Percentiles rank a stretch among this genome's conserved stretches.
phyloP scores from a whole-genome alignment of 2,113 vertebrate genomes.

The Oncorhynchus nerka region DNA sequence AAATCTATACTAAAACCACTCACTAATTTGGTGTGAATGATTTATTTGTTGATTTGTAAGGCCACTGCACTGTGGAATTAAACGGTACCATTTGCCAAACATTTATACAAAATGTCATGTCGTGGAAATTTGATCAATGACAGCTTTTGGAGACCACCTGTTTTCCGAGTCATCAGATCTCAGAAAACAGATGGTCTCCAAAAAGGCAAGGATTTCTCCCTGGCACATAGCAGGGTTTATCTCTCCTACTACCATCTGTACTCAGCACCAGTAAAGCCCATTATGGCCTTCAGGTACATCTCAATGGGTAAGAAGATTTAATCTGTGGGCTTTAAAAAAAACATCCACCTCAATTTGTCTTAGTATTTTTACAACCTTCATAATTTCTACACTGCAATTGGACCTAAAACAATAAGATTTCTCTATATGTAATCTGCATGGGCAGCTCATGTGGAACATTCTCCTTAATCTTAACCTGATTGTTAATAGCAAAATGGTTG shows the following conservation, averaged over 20 bases:
- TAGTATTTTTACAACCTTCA: neutral
- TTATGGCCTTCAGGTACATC: neutral
- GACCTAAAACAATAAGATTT: neutral
- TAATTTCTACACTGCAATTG: neutral
- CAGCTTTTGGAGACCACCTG: constrained; percentile 50
- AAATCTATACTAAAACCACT: no score
- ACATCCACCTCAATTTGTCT: constrained; percentile 7
- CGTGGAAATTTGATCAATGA: no score
- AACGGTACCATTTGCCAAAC: no score
- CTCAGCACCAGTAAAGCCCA: constrained; percentile 27
- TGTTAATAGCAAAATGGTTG: neutral
- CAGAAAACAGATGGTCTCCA: constrained; percentile 36
- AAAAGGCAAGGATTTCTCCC: constrained; percentile 54
- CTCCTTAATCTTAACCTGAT: neutral
- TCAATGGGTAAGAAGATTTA: neutral
- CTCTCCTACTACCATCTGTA: constrained; percentile 55
- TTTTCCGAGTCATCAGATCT: constrained; percentile 29
- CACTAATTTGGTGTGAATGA: no score
- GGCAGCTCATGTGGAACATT: no score
- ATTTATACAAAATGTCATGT: no score
- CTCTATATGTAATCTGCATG: no score
- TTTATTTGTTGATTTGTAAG: no score
- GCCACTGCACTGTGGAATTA: no score
- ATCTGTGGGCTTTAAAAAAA: constrained; percentile 39
- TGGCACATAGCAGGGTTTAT: constrained; percentile 17